Base-by-base conservation (phyloP, 2,888 invertebrate species). In the Seira musarum region DNA sequence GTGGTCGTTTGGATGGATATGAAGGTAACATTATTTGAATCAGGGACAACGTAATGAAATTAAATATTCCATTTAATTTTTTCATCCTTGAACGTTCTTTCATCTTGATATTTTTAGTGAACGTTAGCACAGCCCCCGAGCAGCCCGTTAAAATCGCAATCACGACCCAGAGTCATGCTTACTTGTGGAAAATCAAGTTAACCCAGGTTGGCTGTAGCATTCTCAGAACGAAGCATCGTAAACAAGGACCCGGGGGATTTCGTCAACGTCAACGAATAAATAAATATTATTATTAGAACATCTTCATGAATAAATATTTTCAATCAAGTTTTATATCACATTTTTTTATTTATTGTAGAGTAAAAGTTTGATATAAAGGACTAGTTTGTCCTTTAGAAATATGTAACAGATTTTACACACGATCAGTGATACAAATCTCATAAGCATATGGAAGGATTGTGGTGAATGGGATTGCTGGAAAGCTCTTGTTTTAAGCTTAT, bases 1-100 rank as follows among this genome's bases (percentile, higher is more conserved):
- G 86, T 73, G 86, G 86, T 24, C 72, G 83, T 8, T 75, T 86
- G 19, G 72, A 84, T 40, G 85, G 85, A 61, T 86, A 85, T 60
- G 79, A 85, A 80, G 81, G 86, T 86, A 83, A 80, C 65, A 30
- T 30, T 30, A n/a, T 19, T 65, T 6, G 19, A 8, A 49, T 17
- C 19, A 8, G 22, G 8, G 30, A n/a, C 13, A 30, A 25, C 15
- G 6, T 22, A 22, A 69, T 30, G 25, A 35, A 57, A 57, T 61
- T 72, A 35, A 5, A 30, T 49, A n/a, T n/a, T n/a, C 17, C 19
- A 40, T 63, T 30, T 72, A 17, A 66, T 22, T 65, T 13, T 22
- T 71, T 49, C 30, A 25, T 19, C 5, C 6, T 22, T 77, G 64
- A 21, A 25, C 1, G n/a, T 49, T n/a, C 49, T 49, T 49, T 49